phyloP scores from a whole-genome alignment of 35 echinoderm and acorn worm species.

The Apostichopus japonicus region DNA sequence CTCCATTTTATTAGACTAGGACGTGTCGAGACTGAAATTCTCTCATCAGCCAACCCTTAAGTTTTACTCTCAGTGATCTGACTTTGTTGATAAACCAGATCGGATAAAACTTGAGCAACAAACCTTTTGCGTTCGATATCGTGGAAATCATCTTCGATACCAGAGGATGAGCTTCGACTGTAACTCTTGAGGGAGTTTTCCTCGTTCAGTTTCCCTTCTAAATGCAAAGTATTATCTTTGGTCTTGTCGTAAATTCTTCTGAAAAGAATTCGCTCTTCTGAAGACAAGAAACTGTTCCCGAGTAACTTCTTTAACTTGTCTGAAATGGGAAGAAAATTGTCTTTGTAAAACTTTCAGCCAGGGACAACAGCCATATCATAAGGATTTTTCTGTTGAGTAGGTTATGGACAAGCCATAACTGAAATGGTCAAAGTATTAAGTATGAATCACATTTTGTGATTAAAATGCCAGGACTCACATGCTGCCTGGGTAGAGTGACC shows the following conservation, averaged over 20 bases:
- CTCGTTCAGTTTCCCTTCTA: background rate
- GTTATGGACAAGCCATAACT: no score
- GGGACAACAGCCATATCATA: no score
- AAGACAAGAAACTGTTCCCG: background rate
- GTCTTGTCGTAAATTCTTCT: background rate
- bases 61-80: no score
- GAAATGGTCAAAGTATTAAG: no score
- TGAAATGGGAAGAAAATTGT: background rate
- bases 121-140: background rate
- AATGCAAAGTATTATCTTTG: background rate
- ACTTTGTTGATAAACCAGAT: background rate
- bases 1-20: no score
- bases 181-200: background rate
- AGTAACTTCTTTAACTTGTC: background rate
- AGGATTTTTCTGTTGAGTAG: no score
- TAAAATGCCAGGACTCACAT: background rate
- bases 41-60: no score
- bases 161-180: background rate
- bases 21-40: no score
- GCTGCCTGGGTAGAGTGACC: conserved; percentile 13
- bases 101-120: background rate
- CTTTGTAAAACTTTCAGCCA: no score
- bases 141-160: conserved; percentile 7
- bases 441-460: no score
- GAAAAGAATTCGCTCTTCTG: background rate